Evolutionary conservation across 2,113 vertebrate species (phyloP).

Genomic region (Erinaceus europaeus): DNA sequence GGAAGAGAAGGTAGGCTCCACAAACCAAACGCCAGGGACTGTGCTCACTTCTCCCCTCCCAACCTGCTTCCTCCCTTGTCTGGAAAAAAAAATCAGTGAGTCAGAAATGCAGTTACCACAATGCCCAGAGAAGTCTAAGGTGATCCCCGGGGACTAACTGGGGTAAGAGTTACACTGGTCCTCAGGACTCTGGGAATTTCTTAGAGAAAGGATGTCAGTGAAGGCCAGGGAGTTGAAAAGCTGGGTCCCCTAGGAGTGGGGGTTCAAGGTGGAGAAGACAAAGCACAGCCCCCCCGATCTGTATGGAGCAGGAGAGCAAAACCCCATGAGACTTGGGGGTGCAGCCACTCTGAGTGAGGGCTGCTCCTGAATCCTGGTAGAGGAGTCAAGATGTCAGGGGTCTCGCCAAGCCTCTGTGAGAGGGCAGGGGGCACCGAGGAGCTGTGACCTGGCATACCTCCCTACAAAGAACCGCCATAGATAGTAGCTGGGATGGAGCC

Average conservation of each 20-base stretch:
- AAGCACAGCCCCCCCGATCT: background rate
- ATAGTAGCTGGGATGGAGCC: background rate
- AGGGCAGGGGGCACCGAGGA: background rate
- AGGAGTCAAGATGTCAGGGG: background rate
- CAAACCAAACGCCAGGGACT: background rate
- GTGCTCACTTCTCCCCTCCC: background rate
- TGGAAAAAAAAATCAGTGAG: background rate
- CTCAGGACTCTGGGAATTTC: background rate
- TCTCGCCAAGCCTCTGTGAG: background rate
- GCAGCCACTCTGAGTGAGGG: background rate
- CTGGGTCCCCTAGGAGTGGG: too few species aligned
- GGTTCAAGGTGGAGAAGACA: background rate
- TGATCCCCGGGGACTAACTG: background rate
- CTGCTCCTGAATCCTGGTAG: too few species aligned
- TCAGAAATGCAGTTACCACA: background rate
- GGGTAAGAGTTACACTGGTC: too few species aligned
- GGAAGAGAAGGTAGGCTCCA: slow-evolving; percentile 58
- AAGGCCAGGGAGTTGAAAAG: too few species aligned
- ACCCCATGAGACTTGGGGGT: too few species aligned
- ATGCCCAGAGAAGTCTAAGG: background rate
- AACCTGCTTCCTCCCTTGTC: background rate
- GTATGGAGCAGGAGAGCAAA: background rate
- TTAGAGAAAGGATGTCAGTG: background rate
- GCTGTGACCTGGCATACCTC: background rate
- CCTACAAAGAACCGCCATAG: background rate